Conservation (phyloP, 2,113 vertebrate genomes). For the Coracopsis vasa region DNA sequence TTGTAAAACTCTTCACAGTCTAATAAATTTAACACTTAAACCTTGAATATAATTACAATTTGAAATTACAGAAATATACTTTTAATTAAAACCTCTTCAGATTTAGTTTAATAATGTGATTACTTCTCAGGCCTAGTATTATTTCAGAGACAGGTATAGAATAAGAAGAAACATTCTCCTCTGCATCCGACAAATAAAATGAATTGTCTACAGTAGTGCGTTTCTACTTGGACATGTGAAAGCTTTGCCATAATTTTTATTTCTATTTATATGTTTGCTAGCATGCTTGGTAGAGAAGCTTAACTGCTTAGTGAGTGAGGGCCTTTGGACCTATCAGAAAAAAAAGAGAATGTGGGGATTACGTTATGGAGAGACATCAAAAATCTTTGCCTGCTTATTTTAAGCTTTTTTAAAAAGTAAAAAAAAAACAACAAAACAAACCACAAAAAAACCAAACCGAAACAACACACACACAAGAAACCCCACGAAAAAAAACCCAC, state of each 20-base stretch:
- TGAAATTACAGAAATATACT: neutral
- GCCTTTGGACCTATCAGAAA: neutral
- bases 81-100: neutral
- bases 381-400: neutral
- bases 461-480: neutral
- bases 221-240: neutral
- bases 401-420: neutral
- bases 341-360: neutral
- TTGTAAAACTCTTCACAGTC: conserved; percentile 24
- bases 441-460: neutral
- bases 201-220: neutral
- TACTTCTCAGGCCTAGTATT: neutral
- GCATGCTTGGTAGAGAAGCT: neutral
- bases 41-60: neutral
- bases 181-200: neutral
- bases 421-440: neutral
- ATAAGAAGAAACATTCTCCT: neutral
- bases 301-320: neutral
- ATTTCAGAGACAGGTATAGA: neutral
- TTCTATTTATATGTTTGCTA: neutral
- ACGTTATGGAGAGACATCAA: neutral
- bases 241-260: neutral
- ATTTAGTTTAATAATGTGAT: neutral
- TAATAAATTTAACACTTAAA: conserved; percentile 49
- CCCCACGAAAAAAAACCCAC: neutral